These are phyloP conservation scores for Ptilorrhoa leucosticta DNA, from an alignment of 2,113 vertebrate species.

Conservation along the genomic window DNA sequence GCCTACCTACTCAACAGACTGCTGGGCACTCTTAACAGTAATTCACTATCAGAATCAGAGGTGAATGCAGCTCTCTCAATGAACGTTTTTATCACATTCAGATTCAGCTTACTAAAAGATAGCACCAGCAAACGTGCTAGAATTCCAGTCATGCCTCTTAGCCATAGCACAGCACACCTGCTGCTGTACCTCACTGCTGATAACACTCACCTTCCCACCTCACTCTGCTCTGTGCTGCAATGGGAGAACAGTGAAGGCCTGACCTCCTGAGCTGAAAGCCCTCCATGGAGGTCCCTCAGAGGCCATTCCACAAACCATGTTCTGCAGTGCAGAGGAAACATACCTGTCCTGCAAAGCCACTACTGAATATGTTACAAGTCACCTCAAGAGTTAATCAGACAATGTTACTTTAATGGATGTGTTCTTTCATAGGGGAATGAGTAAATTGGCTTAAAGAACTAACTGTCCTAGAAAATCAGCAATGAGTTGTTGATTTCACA, in stretches of 20 bases:
- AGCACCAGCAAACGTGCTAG: rapidly evolving
- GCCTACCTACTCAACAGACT: neutral
- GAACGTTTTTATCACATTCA: neutral
- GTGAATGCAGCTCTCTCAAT: neutral
- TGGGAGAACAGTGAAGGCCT: rapidly evolving
- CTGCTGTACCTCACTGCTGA: neutral
- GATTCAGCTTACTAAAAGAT: neutral
- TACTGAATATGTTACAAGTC: neutral
- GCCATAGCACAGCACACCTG: rapidly evolving
- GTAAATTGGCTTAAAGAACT: neutral
- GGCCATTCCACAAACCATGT: neutral
- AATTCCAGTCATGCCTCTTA: neutral
- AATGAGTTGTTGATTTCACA: neutral
- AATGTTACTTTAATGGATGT: neutral
- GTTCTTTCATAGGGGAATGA: neutral
- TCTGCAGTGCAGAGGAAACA: neutral
- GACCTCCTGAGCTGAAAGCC: neutral
- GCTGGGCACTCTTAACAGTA: neutral
- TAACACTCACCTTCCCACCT: neutral
- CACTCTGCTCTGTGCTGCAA: neutral
- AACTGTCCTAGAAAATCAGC: neutral
- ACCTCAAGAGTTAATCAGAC: neutral
- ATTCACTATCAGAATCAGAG: neutral
- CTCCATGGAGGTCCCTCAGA: too few relatives aligned
- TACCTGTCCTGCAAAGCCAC: rapidly evolving